phyloP scores from a whole-genome alignment of 2,888 invertebrate species.

The Sarcophaga variegata region DNA sequence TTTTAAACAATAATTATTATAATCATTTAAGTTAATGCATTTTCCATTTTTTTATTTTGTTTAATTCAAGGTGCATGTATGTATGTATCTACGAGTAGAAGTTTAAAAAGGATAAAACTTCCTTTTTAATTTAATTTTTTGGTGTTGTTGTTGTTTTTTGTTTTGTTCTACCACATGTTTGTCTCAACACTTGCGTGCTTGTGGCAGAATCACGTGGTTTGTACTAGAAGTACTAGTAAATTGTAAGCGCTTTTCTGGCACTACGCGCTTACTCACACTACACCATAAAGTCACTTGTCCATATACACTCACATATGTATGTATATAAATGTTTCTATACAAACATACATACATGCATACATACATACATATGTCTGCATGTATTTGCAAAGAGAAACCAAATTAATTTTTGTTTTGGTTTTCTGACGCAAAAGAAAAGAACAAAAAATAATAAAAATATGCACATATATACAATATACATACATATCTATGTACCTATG shows the following conservation, averaged over 20 bases:
- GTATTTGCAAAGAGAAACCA: slow-evolving; percentile 59
- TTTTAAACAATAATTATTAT: too few species aligned
- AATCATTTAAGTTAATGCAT: too few species aligned
- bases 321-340: background rate
- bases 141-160: background rate
- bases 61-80: background rate
- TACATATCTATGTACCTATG: slow-evolving; percentile 34
- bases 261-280: background rate
- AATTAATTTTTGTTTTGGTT: slow-evolving; percentile 67
- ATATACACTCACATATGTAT: background rate
- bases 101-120: background rate
- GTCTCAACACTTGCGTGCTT: slow-evolving; percentile 63
- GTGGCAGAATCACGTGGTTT: slow-evolving; percentile 65
- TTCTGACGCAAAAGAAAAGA: background rate
- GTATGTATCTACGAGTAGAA: background rate
- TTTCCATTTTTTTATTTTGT: background rate
- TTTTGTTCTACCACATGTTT: slow-evolving; percentile 41
- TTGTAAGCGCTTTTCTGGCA: slow-evolving; percentile 40
- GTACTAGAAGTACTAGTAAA: slow-evolving; percentile 45
- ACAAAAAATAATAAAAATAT: background rate
- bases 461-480: background rate
- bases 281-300: background rate
- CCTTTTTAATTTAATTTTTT: slow-evolving; percentile 18
- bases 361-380: slow-evolving; percentile 21
- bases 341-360: background rate